These are phyloP conservation scores for Drosophila simulans DNA, from an alignment of 1,140 invertebrate species.

Conservation along the genomic window DNA sequence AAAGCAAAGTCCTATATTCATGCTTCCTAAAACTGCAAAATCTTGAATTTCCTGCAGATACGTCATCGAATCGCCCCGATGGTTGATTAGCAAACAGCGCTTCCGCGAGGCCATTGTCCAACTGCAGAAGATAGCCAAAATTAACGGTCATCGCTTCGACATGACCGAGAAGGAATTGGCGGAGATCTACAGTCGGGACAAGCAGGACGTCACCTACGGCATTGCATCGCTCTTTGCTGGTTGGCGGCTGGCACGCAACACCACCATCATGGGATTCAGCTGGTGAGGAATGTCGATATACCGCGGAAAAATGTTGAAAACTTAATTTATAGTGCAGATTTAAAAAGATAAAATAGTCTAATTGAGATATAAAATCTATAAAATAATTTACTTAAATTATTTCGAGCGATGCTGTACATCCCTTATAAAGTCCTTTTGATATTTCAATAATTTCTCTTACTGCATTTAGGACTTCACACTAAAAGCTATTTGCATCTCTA, in stretches of 20 bases:
- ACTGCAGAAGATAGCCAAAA: constrained; percentile 87
- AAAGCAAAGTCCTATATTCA: neutral
- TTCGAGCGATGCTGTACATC: no score
- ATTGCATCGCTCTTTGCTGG: constrained; percentile 87
- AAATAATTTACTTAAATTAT: no score
- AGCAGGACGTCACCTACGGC: constrained; percentile 84
- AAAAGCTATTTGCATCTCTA: constrained; percentile 73
- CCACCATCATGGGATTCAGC: constrained; percentile 85
- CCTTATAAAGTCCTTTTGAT: neutral
- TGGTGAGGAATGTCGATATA: constrained; percentile 76
- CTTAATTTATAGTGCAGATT: neutral
- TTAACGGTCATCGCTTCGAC: constrained; percentile 86
- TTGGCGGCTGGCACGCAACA: constrained; percentile 86
- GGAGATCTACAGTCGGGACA: constrained; percentile 76
- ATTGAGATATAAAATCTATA: no score
- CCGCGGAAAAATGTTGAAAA: neutral
- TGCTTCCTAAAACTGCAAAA: neutral
- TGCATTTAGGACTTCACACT: constrained; percentile 1
- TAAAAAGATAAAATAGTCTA: neutral
- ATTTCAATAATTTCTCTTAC: neutral
- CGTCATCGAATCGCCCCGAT: constrained; percentile 88
- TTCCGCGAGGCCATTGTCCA: constrained; percentile 86
- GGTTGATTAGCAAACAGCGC: constrained; percentile 88
- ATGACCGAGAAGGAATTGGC: constrained; percentile 79
- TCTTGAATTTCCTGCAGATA: constrained; percentile 80